Percentiles rank a stretch among this genome's conserved stretches.
phyloP scores from a whole-genome alignment of 2,113 vertebrate genomes.

The Cynopterus brachyotis region DNA sequence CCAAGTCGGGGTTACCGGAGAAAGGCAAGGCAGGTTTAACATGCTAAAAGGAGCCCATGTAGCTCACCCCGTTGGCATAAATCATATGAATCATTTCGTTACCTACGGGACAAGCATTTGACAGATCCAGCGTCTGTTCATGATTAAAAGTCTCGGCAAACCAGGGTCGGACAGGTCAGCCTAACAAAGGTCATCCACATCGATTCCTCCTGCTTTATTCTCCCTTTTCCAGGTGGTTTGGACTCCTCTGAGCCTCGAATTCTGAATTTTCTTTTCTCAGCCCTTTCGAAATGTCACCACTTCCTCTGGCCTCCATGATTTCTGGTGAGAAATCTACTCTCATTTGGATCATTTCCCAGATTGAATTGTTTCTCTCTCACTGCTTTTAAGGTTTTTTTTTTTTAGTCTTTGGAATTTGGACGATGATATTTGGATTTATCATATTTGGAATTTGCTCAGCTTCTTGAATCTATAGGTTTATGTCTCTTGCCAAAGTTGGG shows the following conservation, averaged over 20 bases:
- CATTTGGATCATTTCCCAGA: background rate
- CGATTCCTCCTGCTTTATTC: background rate
- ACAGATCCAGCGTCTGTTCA: background rate
- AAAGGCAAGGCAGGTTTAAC: background rate
- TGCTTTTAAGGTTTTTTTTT: background rate
- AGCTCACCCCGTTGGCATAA: background rate
- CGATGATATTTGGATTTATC: background rate
- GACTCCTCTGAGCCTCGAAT: background rate
- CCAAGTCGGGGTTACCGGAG: background rate
- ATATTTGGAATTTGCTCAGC: background rate
- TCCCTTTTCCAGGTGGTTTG: background rate
- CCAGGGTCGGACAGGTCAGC: background rate
- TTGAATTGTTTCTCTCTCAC: background rate
- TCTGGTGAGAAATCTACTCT: background rate
- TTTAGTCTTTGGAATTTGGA: background rate
- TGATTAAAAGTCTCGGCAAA: background rate
- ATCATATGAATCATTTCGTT: background rate
- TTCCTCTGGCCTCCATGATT: background rate
- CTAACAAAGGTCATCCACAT: too few species aligned
- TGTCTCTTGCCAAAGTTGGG: background rate
- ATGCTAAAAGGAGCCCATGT: background rate
- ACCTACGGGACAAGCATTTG: background rate
- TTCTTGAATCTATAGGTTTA: background rate
- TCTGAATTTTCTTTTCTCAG: background rate
- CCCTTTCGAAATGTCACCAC: background rate